Percentiles rank a stretch among this genome's conserved stretches.
Conservation (phyloP, 2,797 vertebrate species). For the Decapterus maruadsi region DNA sequence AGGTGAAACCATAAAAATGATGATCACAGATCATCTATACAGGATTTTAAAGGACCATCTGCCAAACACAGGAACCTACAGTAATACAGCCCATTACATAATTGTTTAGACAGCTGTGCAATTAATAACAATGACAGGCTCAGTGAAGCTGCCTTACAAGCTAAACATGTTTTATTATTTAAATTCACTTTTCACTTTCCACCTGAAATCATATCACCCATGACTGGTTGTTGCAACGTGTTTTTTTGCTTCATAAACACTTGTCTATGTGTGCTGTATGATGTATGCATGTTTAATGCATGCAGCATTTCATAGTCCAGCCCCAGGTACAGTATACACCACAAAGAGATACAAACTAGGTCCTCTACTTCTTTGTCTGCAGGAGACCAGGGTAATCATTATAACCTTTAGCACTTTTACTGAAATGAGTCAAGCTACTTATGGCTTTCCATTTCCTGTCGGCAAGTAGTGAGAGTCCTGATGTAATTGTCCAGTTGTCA, state of each 20-base stretch:
- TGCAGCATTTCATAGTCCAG: neutral
- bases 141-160: no score
- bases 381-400: conserved; percentile 50
- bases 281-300: no score
- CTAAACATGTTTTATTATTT: neutral
- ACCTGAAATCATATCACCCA: neutral
- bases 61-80: no score
- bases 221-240: neutral
- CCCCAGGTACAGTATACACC: conserved; percentile 14
- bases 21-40: no score
- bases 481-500: conserved; percentile 66
- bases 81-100: neutral
- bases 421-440: conserved; percentile 57
- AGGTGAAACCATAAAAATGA: no score
- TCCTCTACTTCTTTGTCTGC: conserved; percentile 16
- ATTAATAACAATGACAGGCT: neutral
- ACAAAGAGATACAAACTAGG: neutral
- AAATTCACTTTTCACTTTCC: neutral
- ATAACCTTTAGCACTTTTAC: conserved; percentile 56
- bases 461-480: conserved; percentile 29
- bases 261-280: no score
- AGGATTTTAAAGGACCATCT: no score
- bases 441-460: conserved; percentile 48
- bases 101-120: neutral
- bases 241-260: neutral